phyloP scores from a whole-genome alignment of 2,113 vertebrate genomes.

The Rhea americana region DNA sequence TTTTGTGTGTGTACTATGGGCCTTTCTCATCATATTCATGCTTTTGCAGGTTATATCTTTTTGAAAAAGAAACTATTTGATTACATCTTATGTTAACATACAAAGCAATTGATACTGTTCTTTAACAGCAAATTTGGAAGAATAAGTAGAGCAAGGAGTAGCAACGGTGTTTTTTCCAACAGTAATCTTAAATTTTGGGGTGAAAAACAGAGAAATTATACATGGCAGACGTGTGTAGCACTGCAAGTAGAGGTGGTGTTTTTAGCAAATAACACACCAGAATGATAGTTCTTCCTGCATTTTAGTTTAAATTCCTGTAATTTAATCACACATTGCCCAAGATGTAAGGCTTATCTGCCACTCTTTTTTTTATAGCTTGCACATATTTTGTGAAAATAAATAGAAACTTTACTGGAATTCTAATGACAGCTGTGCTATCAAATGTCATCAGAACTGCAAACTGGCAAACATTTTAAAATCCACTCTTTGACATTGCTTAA shows the following conservation, averaged over 20 bases:
- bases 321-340: conserved; percentile 16
- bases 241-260: background rate
- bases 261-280: background rate
- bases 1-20: background rate
- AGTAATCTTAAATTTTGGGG: rapidly evolving
- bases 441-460: background rate
- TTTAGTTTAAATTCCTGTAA: conserved; percentile 29
- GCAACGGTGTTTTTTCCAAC: background rate
- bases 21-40: background rate
- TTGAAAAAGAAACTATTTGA: background rate
- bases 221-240: background rate
- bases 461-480: conserved; percentile 2
- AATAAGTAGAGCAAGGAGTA: background rate
- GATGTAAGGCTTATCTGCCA: conserved; percentile 21
- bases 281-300: background rate
- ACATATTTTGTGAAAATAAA: background rate
- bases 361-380: conserved; percentile 22
- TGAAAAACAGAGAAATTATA: background rate
- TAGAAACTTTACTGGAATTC: conserved; percentile 8
- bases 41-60: background rate
- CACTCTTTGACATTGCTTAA: conserved; percentile 6
- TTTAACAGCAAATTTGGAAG: background rate
- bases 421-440: background rate
- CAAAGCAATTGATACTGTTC: background rate
- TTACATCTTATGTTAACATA: background rate